A percentile compares a stretch with the other conserved stretches of the same genome.
Conservation (phyloP, 1,140 invertebrate genomes). For the Ridgeia piscesae region DNA sequence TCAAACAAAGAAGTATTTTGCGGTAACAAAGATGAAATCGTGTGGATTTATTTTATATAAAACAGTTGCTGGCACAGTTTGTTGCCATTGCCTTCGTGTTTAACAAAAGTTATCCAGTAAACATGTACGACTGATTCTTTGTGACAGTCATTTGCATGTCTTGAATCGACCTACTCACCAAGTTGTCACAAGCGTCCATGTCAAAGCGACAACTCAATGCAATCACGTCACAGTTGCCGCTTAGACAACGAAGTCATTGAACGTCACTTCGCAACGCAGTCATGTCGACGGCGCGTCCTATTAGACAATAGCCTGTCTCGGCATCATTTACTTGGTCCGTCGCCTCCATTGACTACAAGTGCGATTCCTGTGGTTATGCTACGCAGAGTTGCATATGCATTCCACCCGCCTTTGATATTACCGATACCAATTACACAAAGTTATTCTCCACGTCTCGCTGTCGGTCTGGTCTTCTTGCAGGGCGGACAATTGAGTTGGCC, state of each 20-base stretch:
- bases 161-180: background rate
- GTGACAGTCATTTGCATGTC: background rate
- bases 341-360: background rate
- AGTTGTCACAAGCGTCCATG: background rate
- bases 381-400: background rate
- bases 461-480: background rate
- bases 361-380: background rate
- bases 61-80: no score
- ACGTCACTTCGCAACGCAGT: background rate
- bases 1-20: no score
- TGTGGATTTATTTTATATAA: no score
- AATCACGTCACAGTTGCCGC: background rate
- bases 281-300: no score
- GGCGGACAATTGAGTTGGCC: background rate
- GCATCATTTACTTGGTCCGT: background rate
- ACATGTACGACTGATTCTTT: no score
- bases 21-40: no score
- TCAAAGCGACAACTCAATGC: background rate
- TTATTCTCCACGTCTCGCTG: background rate
- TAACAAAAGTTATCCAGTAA: no score
- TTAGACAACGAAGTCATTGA: background rate
- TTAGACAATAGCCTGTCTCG: background rate
- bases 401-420: background rate
- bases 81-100: no score
- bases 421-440: background rate